Conservation (phyloP, 2,113 vertebrate species). For the Turdus rufiventris region DNA sequence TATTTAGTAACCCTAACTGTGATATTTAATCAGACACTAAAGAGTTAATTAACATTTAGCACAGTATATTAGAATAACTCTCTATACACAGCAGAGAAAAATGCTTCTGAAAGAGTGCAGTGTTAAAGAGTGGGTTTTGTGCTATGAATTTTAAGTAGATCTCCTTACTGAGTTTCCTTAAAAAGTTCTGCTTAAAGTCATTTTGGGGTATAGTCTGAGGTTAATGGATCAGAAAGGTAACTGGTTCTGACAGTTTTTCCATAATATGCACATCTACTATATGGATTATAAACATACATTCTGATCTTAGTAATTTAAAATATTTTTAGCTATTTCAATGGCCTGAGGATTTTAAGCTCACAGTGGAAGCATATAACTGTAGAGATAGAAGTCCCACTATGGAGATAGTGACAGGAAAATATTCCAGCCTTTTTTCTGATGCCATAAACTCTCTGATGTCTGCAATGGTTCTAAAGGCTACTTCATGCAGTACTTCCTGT, state of each 20-base stretch:
- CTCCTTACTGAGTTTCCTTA: background rate
- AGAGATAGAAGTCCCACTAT: background rate
- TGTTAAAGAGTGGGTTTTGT: background rate
- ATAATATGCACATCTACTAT: background rate
- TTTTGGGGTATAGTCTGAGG: fast-evolving
- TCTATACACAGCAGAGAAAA: background rate
- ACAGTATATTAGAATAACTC: background rate
- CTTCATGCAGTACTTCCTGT: background rate
- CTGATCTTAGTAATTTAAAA: background rate
- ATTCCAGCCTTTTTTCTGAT: background rate
- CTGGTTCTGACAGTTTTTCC: background rate
- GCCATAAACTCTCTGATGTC: background rate
- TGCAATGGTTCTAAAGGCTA: background rate
- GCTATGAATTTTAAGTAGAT: background rate
- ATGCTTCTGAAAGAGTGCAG: background rate
- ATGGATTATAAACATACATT: background rate
- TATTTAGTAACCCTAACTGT: background rate
- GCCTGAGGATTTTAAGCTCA: background rate
- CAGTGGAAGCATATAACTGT: background rate
- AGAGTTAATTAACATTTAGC: background rate
- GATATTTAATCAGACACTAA: background rate
- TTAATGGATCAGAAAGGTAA: background rate
- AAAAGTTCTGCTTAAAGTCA: background rate
- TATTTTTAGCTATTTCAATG: background rate
- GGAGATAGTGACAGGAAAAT: background rate